Evolutionary conservation across 1,140 invertebrate species (phyloP).

Genomic region (Lepeophtheirus salmonis): DNA sequence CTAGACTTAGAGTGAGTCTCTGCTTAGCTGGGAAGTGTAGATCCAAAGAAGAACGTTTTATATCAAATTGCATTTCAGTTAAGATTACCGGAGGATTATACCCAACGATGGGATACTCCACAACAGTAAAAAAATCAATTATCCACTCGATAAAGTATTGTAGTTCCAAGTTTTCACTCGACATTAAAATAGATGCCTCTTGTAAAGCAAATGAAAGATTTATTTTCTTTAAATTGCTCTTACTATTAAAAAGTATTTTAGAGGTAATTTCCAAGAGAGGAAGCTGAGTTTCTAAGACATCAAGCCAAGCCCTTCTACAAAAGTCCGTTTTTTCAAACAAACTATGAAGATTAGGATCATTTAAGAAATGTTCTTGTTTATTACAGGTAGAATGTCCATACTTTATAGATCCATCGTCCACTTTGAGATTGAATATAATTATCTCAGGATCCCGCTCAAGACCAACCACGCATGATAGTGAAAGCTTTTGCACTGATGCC

Average conservation of each 20-base stretch:
- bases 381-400: not conserved
- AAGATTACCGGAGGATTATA: constrained; percentile 14
- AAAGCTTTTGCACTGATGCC: not conserved
- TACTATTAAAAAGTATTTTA: constrained; percentile 7
- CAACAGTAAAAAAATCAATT: constrained; percentile 15
- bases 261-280: constrained; percentile 3
- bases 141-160: not conserved
- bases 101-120: constrained; percentile 11
- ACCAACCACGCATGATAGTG: not conserved
- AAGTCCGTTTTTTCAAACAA: not conserved
- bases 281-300: not conserved
- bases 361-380: not conserved
- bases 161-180: not conserved
- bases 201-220: not conserved
- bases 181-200: not conserved
- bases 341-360: not conserved
- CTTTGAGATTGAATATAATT: not conserved
- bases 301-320: not conserved
- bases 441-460: constrained; percentile 16
- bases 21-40: not conserved
- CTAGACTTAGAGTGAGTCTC: not conserved
- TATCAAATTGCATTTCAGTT: constrained; percentile 15
- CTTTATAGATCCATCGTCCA: constrained; percentile 3
- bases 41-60: constrained; percentile 9
- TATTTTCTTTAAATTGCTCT: constrained; percentile 11